These are phyloP conservation scores for Drosophila insularis DNA, from an alignment of 1,140 invertebrate species.

Conservation along the genomic window DNA sequence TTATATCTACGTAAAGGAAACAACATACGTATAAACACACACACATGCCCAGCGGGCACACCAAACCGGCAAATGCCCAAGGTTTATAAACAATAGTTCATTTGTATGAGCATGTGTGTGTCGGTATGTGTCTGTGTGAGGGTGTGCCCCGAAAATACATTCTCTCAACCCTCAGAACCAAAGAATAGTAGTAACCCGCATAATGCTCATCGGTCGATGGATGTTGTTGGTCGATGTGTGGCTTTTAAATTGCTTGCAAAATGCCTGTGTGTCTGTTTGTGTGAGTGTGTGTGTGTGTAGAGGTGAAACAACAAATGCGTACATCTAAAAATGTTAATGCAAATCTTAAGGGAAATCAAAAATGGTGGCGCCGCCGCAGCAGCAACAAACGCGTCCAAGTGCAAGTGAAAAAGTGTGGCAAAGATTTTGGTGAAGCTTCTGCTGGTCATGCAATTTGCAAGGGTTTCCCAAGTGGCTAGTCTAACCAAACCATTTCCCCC, in stretches of 20 bases:
- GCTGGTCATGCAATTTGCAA: slow-evolving; percentile 69
- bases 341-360: slow-evolving; percentile 81
- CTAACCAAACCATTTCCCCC: slow-evolving; percentile 10
- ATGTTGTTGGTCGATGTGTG: slow-evolving; percentile 35
- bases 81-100: slow-evolving; percentile 76
- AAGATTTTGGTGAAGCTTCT: slow-evolving; percentile 57
- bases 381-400: slow-evolving; percentile 31
- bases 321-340: slow-evolving; percentile 74
- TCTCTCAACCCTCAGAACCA: slow-evolving; percentile 4
- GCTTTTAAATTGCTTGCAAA: slow-evolving; percentile 67
- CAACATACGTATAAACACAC: not conserved
- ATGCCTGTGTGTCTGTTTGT: slow-evolving; percentile 32
- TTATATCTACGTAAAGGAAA: slow-evolving; percentile 10
- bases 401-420: slow-evolving; percentile 74
- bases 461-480: slow-evolving; percentile 71
- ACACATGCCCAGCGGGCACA: not conserved
- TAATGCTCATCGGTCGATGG: slow-evolving; percentile 52
- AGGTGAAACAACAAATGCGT: slow-evolving; percentile 41
- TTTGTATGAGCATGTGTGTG: slow-evolving; percentile 40
- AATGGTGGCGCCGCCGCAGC: slow-evolving; percentile 39
- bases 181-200: slow-evolving; percentile 49
- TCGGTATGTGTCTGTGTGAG: not conserved
- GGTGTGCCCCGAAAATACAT: not conserved
- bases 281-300: slow-evolving; percentile 13
- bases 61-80: slow-evolving; percentile 12